Base-by-base conservation (phyloP, 2,797 vertebrate genomes). In the Syndactyla subalaris region DNA sequence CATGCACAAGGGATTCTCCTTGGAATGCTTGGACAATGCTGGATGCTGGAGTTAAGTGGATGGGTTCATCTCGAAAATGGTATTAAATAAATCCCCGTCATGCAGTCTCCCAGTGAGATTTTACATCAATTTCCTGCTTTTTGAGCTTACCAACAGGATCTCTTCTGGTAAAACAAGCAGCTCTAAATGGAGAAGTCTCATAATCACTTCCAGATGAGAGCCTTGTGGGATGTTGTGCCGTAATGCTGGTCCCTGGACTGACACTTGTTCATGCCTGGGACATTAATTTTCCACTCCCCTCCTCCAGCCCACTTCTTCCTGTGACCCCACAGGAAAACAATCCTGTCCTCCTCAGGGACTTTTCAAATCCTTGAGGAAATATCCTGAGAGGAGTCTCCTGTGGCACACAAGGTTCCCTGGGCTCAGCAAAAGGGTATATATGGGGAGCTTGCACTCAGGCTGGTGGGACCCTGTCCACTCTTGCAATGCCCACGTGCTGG, bases 381-480 rank as follows among this genome's bases (percentile, higher is more conserved):
- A 23, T 9, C 38, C 39, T 29, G 24, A 48, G 39, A 81, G 75
- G 11, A 55, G 34, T 6, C 8, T 58, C 24, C 43, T 18, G 15
- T 0, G 2, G 9, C 5, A 10, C 5, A 4, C 0, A 4, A 49
- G 30, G 61, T 21, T 65, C 27, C 36, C 43, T 36, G 23, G 26
- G 34, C 20, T 80, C 39, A 8, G 36, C 14, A 30, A 8, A 30
- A 52, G 26, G 27, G 30, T 7, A 2, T 45, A 23, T 26, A 1
- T 55, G 19, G 13, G 62, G 57, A 38, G 16, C 12, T 41, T 27
- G 26, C 3, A 15, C 15, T 45, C 76, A 2, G 4, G 22, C 26
- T 62, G 32, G 15, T 54, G 52, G 55, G 21, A 67, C 0, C 9
- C 45, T 63, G 26, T 22, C 1, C 0, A 0, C 39, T 67, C 54